Base-by-base conservation (phyloP, 2,888 invertebrate genomes). In the Meiosimyza platycephala region DNA sequence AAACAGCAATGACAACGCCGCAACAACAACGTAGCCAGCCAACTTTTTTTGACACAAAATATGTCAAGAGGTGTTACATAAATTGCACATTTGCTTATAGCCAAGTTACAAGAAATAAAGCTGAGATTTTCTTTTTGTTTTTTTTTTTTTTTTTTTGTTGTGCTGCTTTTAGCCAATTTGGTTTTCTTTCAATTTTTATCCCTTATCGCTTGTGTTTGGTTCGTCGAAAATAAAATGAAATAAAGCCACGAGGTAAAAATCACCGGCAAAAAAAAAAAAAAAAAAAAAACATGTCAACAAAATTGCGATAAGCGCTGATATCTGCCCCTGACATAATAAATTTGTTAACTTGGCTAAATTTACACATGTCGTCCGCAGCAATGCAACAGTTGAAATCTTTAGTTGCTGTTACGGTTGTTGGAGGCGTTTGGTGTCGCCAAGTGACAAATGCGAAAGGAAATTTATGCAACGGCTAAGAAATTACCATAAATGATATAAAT, bases 41-140 rank as follows among this genome's bases (percentile, higher is more conserved):
- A n/a, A n/a, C n/a, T n/a, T 75, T 74, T 28, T 40, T 64, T 72
- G 73, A 73, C 75, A 74, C 75, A 77, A 79, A 79, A 79, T 79
- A 79, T 79, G 78, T 78, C 76, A 76, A 62, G 70, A 76, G 77
- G 77, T 78, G 79, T 78, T 79, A 75, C 77, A 79, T 79, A 79
- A 79, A 79, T 78, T 76, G 78, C 73, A n/a, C 47, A 63, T 68
- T 68, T 57, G 50, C 68, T 68, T 52, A 28, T 33, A 52, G 52
- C n/a, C 18, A 65, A 16, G 11, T 15, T 40, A 9, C 40, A 40
- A 40, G 40, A 62, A 62, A 33, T 47, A 4, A 7, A n/a, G 16
- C n/a, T 28, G 6, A 9, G 15, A 40, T 16, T 33, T 62, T 33
- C 4, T n/a, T 16, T 22, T 15, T 9, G 3, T 22, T 22, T 22